These are phyloP conservation scores for Nephotettix cincticeps DNA, from an alignment of 1,140 invertebrate genomes.

Conservation along the genomic window DNA sequence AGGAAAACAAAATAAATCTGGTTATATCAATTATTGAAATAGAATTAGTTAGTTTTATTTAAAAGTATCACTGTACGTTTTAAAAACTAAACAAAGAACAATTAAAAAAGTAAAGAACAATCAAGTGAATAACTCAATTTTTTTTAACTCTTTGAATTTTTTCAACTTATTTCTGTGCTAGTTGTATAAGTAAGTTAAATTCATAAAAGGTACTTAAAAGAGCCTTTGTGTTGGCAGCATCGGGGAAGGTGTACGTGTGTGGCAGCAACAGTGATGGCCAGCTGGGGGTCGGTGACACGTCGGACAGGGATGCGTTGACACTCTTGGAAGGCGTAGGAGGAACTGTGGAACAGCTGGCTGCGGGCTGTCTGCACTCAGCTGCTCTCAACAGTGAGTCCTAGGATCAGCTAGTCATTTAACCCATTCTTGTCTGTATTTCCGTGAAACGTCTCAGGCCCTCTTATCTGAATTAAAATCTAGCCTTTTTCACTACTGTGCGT, in stretches of 20 bases:
- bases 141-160: background rate
- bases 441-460: too few species aligned
- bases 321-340: background rate
- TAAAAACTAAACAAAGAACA: too few species aligned
- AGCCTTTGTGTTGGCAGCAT: background rate
- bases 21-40: too few species aligned
- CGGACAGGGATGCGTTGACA: background rate
- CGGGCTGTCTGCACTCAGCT: slow-evolving; percentile 38
- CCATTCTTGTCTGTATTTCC: too few species aligned
- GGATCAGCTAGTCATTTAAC: too few species aligned
- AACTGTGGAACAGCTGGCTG: slow-evolving; percentile 18
- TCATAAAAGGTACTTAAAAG: background rate
- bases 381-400: slow-evolving; percentile 36
- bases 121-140: too few species aligned
- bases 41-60: too few species aligned
- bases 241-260: slow-evolving; percentile 60
- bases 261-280: slow-evolving; percentile 68
- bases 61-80: too few species aligned
- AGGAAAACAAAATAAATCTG: too few species aligned
- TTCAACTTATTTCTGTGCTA: background rate
- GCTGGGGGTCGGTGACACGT: slow-evolving; percentile 59
- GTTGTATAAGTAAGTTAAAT: background rate
- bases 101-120: too few species aligned
- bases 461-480: too few species aligned
- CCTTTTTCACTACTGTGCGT: too few species aligned